Conservation (phyloP, 2,888 invertebrate genomes). For the Erebia aethiops region DNA sequence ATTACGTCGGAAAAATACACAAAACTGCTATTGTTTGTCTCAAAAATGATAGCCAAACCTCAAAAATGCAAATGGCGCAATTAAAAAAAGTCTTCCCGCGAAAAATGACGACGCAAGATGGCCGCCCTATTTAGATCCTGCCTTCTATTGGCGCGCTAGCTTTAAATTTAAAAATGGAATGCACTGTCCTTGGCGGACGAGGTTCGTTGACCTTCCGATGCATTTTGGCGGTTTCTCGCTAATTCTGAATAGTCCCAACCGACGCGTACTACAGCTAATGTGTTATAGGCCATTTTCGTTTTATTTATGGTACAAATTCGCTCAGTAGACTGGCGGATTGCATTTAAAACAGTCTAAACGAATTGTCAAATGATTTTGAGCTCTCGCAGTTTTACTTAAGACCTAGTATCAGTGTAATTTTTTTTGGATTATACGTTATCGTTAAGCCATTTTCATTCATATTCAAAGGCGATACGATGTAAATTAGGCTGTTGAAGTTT, state of each 20-base stretch:
- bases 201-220: conserved; percentile 81
- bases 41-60: conserved; percentile 60
- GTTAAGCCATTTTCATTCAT: conserved; percentile 39
- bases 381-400: conserved; percentile 43
- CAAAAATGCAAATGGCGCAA: conserved; percentile 64
- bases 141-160: conserved; percentile 81
- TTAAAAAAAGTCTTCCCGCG: conserved; percentile 66
- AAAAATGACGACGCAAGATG: conserved; percentile 77
- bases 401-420: conserved; percentile 38
- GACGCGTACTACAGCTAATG: conserved; percentile 42
- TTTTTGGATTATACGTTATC: conserved; percentile 36
- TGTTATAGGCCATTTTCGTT: conserved; percentile 52
- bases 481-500: conserved; percentile 34
- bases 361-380: conserved; percentile 44
- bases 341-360: conserved; percentile 40
- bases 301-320: conserved; percentile 53
- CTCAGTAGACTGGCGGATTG: conserved; percentile 38
- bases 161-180: conserved; percentile 81
- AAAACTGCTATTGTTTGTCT: conserved; percentile 67
- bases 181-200: conserved; percentile 79
- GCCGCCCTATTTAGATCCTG: conserved; percentile 80
- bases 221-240: conserved; percentile 76
- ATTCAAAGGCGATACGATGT: conserved; percentile 34
- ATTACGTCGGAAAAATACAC: conserved; percentile 76
- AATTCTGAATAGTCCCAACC: conserved; percentile 60